Conservation (phyloP, 2,888 invertebrate species). For the Diplolepis rosae region DNA sequence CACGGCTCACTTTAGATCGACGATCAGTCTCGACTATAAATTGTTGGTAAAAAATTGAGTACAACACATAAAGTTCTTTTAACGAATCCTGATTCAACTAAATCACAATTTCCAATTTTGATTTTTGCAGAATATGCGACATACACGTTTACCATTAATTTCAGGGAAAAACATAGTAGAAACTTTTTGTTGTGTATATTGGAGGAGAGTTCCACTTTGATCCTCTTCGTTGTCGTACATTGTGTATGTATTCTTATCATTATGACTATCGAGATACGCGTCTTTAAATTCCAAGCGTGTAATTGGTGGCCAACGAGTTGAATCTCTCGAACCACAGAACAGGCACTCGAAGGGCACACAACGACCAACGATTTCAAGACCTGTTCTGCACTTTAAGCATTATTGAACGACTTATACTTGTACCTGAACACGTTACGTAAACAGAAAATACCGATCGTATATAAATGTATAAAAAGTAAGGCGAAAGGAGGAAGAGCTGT, state of each 20-base stretch:
- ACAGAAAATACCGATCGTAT: conserved; percentile 18
- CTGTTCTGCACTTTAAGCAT: conserved; percentile 29
- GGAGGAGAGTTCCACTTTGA: neutral
- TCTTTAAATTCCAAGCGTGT: conserved; percentile 30
- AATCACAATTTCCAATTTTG: conserved; percentile 28
- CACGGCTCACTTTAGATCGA: neutral
- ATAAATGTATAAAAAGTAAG: conserved; percentile 28
- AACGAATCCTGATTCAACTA: conserved; percentile 21
- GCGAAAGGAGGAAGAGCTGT: conserved; percentile 30
- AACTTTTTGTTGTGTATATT: neutral
- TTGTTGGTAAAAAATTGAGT: neutral
- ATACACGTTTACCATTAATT: conserved; percentile 10
- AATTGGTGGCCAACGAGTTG: conserved; percentile 31
- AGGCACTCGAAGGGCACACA: conserved; percentile 18
- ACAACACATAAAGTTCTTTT: conserved; percentile 8
- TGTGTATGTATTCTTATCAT: conserved; percentile 21
- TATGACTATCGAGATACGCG: conserved; percentile 9
- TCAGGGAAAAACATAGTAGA: neutral
- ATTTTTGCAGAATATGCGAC: conserved; percentile 16
- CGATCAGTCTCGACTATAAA: neutral
- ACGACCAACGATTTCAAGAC: conserved; percentile 9
- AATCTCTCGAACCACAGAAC: conserved; percentile 28
- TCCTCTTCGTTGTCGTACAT: neutral
- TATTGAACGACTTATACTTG: conserved; percentile 29
- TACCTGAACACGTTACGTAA: conserved; percentile 28